Conservation (phyloP, 2,113 vertebrate genomes). For the Aythya baeri region DNA sequence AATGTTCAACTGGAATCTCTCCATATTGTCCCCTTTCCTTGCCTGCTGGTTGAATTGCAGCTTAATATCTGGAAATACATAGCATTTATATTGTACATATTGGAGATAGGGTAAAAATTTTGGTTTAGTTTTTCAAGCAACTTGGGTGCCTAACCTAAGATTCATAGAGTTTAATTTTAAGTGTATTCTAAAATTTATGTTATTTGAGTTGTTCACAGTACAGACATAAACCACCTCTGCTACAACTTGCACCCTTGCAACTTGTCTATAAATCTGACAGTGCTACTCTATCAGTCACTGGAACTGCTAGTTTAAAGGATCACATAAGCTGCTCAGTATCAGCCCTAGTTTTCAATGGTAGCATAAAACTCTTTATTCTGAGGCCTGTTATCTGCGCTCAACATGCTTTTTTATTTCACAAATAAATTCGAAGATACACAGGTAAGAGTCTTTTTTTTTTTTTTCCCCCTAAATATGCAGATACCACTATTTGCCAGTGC, state of each 20-base stretch:
- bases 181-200: neutral
- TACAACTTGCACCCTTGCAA: neutral
- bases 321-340: neutral
- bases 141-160: neutral
- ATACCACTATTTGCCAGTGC: neutral
- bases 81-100: neutral
- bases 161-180: neutral
- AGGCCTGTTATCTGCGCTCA: neutral
- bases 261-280: neutral
- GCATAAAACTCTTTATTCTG: neutral
- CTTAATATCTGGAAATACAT: neutral
- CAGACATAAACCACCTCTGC: neutral
- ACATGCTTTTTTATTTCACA: neutral
- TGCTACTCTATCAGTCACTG: neutral
- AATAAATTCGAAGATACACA: neutral
- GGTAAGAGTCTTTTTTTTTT: accelerated
- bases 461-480: neutral
- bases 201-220: neutral
- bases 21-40: neutral
- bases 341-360: neutral
- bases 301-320: neutral
- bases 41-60: accelerated
- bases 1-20: neutral
- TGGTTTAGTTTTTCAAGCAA: neutral
- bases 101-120: neutral